Percentiles rank a stretch among this genome's conserved stretches.
phyloP scores from a whole-genome alignment of 92 coral and sea anemone species.

The Heteractis magnifica region DNA sequence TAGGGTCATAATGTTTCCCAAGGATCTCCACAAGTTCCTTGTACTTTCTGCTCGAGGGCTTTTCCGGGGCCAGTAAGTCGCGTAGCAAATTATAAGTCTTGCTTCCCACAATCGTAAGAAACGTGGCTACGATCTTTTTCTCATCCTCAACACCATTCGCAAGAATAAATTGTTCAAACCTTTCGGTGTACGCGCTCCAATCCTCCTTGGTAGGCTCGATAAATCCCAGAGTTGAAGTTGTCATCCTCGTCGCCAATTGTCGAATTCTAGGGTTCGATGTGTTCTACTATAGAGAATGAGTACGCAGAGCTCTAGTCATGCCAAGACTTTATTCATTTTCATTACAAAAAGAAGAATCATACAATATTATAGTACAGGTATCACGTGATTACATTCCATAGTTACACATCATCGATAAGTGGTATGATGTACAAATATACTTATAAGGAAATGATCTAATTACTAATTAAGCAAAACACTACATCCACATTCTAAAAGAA shows the following conservation, averaged over 20 bases:
- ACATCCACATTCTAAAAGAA: no score
- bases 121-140: slow-evolving; percentile 22
- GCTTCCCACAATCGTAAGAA: slow-evolving; percentile 36
- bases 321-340: no score
- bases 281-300: no score
- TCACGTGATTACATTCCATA: no score
- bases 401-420: no score
- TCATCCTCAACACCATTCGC: slow-evolving; percentile 18
- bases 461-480: no score
- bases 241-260: not conserved
- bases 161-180: not conserved
- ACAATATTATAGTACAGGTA: no score
- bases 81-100: slow-evolving; percentile 21
- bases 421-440: no score
- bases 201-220: not conserved
- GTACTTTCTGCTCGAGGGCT: slow-evolving; percentile 3
- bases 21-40: not conserved
- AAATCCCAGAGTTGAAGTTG: not conserved
- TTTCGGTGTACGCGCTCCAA: not conserved
- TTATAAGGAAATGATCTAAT: no score
- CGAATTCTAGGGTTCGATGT: not conserved
- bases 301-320: no score
- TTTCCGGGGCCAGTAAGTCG: slow-evolving; percentile 19
- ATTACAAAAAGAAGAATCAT: no score
- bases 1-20: slow-evolving; percentile 31